Evolutionary conservation across 1,140 invertebrate genomes (phyloP).

Genomic region (Cephus cinctus): DNA sequence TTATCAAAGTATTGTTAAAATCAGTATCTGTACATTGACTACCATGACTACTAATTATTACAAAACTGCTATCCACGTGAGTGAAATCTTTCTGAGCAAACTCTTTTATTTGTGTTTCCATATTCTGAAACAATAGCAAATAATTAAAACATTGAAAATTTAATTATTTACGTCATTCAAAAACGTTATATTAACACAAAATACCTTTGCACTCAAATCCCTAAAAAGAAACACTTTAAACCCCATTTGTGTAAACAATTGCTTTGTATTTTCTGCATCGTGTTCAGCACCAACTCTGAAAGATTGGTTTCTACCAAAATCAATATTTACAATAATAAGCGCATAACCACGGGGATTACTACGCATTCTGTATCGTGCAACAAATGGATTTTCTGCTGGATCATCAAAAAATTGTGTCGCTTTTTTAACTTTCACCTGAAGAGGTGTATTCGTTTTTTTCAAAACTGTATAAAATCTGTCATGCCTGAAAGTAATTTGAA

Average conservation of each 20-base stretch:
- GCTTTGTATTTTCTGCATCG: slow-evolving; percentile 55
- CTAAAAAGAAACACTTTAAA: slow-evolving; percentile 50
- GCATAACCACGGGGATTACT: slow-evolving; percentile 59
- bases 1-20: slow-evolving; percentile 38
- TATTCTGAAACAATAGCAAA: slow-evolving; percentile 37
- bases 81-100: slow-evolving; percentile 45
- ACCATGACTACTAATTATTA: slow-evolving; percentile 64
- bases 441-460: slow-evolving; percentile 17
- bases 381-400: slow-evolving; percentile 17
- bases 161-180: slow-evolving; percentile 3
- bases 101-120: slow-evolving; percentile 36
- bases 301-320: slow-evolving; percentile 34
- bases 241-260: slow-evolving; percentile 58
- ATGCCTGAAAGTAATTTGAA: slow-evolving; percentile 18
- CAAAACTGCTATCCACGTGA: slow-evolving; percentile 57
- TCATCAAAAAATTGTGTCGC: slow-evolving; percentile 40
- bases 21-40: slow-evolving; percentile 33
- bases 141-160: slow-evolving; percentile 1
- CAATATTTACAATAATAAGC: slow-evolving; percentile 61
- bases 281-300: slow-evolving; percentile 51
- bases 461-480: slow-evolving; percentile 32
- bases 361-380: slow-evolving; percentile 54
- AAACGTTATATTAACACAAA: slow-evolving; percentile 9
- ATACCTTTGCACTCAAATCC: slow-evolving; percentile 50
- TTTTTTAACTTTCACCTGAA: slow-evolving; percentile 41